Conservation (phyloP, 2,888 invertebrate genomes). For the Sipha maydis region DNA sequence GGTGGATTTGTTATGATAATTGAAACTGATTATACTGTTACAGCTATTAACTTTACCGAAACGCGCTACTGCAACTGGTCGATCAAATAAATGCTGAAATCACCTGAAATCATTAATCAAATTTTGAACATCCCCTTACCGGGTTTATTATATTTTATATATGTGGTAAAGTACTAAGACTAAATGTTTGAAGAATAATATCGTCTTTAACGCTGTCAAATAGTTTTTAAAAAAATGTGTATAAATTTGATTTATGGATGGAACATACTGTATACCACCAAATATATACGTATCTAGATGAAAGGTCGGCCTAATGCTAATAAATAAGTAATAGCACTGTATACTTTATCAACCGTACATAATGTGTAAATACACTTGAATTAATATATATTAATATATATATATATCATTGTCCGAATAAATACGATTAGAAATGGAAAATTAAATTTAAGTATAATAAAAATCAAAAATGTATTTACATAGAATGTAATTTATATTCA, state of each 20-base stretch:
- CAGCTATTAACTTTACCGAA: background rate
- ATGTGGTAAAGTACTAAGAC: background rate
- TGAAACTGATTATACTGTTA: background rate
- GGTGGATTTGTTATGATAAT: background rate
- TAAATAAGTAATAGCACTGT: background rate
- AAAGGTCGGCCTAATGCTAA: background rate
- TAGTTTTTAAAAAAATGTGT: background rate
- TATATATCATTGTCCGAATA: background rate
- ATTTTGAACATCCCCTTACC: background rate
- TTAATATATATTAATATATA: too few relatives aligned
- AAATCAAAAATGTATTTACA: background rate
- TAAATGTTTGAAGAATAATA: background rate
- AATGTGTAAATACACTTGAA: background rate
- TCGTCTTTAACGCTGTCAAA: background rate
- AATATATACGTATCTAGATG: background rate
- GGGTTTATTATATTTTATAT: background rate
- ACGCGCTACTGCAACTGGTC: background rate
- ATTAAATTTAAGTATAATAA: background rate
- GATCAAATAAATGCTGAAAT: background rate
- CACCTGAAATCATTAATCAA: background rate
- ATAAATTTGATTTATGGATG: background rate
- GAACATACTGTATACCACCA: background rate
- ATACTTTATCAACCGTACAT: background rate
- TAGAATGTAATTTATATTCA: too few relatives aligned
- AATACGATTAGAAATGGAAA: background rate